Base-by-base conservation (phyloP, 2,888 invertebrate species). In the Cosmorhoe ocellata region DNA sequence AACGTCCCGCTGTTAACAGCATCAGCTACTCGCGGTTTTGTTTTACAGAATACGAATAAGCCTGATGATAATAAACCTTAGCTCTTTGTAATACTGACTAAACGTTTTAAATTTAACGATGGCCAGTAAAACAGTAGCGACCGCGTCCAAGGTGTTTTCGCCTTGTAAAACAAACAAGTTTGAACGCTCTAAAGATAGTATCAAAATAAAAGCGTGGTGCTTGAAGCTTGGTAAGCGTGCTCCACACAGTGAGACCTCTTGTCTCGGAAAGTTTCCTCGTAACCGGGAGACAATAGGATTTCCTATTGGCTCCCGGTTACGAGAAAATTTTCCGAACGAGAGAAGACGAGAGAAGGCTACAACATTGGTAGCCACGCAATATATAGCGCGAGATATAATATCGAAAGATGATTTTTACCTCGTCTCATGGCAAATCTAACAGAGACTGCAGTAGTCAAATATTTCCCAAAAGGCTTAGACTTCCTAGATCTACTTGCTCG, bases 121-220 rank as follows among this genome's bases (percentile, higher is more conserved):
- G 28, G 18, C 18, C 22, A 46, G 27, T 32, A 38, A 27, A 39
- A 47, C 40, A 12, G 39, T 33, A 38, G 45, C 39, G 11, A 27
- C 11, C 11, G 14, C 33, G 27, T 4, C 12, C 18, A 33, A 40
- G 30, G 32, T 39, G 39, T 41, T 39, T 47, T 43, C 10, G 34
- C 42, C 30, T 10, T 30, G 9, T 36, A 27, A 49, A 51, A 40
- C 24, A 50, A 39, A 39, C 40, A 34, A 48, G 30, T 51, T 54
- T 11, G 33, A 34, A 33, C 26, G 50, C 39, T 18, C 34, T 30
- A 48, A 49, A 51, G 36, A 54, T 41, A 48, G 49, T 22, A 41
- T 30, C 5, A 37, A 53, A 51, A 56, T 50, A 56, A 58, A 58
- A 45, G 52, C 33, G 24, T 27, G n/a, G 26, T 30, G 26, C 27